These are phyloP conservation scores for Zaprionus gabonicus DNA, from an alignment of 1,140 invertebrate genomes.

Conservation along the genomic window DNA sequence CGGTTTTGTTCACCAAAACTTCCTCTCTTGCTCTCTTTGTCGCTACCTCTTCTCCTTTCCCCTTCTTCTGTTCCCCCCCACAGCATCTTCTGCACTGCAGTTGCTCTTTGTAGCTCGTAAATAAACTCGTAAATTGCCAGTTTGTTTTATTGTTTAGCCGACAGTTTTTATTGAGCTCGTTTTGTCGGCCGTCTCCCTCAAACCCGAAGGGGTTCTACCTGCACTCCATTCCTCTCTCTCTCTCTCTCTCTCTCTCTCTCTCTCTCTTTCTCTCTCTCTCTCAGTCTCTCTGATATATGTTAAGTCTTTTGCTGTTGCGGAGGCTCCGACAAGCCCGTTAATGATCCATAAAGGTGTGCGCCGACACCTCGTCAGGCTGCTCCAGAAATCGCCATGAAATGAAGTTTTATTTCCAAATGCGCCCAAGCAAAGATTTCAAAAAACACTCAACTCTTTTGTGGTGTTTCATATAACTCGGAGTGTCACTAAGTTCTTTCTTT, in stretches of 20 bases:
- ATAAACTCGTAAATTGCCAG: conserved; percentile 82
- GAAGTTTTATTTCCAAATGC: not conserved
- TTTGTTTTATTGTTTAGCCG: conserved; percentile 80
- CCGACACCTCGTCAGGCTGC: conserved; percentile 31
- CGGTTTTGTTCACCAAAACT: conserved; percentile 26
- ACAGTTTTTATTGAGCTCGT: conserved; percentile 81
- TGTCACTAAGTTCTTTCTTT: not conserved
- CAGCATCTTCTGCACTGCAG: conserved; percentile 8
- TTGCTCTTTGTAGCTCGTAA: conserved; percentile 64
- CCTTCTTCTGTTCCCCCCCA: not conserved
- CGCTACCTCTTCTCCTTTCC: not conserved
- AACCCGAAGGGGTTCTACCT: not conserved
- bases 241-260: not conserved
- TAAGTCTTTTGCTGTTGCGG: conserved; percentile 46
- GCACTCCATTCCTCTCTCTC: not conserved
- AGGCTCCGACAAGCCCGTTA: conserved; percentile 67
- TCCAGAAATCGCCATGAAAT: conserved; percentile 22
- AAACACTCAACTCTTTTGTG: not conserved
- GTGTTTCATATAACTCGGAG: not conserved
- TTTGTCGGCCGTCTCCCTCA: conserved; percentile 52
- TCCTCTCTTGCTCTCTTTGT: not conserved
- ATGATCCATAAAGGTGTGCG: conserved; percentile 75
- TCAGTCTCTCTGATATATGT: conserved; percentile 30
- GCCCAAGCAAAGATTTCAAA: not conserved
- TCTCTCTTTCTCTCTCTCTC: conserved; percentile 21